Evolutionary conservation across 92 coral and sea anemone genomes (phyloP), one percentile per base, ranked within the genome.

Genomic region (Actinostola sp.): DNA sequence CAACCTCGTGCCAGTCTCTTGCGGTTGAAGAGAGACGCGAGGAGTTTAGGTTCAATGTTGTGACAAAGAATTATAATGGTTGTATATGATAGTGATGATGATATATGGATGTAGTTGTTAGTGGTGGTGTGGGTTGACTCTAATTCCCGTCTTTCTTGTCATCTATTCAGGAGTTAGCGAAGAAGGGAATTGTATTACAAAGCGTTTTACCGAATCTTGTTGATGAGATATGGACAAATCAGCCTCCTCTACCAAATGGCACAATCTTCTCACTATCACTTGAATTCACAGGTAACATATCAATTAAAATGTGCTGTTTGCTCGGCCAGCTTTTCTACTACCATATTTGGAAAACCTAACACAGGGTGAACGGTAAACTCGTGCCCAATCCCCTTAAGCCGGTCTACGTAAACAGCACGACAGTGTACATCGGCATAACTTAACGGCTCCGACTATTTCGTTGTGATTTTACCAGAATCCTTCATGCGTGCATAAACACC

Each of bases 191-290:
- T 1, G 28, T 72, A 19, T 53, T 91, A 43, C 42, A 43, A 25
- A 36, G 88, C 8, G 70, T 88, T 17, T n/a, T 71, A 8, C 64
- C 68, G n/a, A 92, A 92, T 67, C 86, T 92, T n/a, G 95, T 92
- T 61, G 88, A 92, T 48, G 61, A 63, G 27, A 86, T 92, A 60
- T 92, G 97, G 97, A 76, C 84, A 6, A 68, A 70, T 21, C 85
- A 93, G 53, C 93, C 88, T 17, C 66, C 82, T 0, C 46, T 61
- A 43, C 80, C 89, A 28, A 77, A 79, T 62, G 87, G 74, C 23
- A 76, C 79, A 12, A 42, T 92, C 5, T 83, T 60, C 23, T 53
- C 78, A 0, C 77, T 88, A 30, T 55, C 84, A 23, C 1, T 78
- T 0, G 70, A 85, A 29, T 92, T 69, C 69, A 80, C 97, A 63